Evolutionary conservation across 2,113 vertebrate species (phyloP).

Genomic region (Meles meles): DNA sequence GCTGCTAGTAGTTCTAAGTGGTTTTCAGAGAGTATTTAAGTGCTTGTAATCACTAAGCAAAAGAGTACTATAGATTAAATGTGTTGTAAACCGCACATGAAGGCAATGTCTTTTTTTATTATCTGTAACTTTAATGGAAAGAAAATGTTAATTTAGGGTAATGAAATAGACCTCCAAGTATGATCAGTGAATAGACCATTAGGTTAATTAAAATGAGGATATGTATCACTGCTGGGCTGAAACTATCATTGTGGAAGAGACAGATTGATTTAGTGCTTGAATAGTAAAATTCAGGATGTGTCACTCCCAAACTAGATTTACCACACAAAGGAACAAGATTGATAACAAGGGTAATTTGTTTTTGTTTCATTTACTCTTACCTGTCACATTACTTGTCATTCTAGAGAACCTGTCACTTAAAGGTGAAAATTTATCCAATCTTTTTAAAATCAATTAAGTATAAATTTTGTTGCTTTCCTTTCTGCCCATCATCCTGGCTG

Average conservation of each 20-base stretch:
- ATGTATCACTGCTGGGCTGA: constrained; percentile 54
- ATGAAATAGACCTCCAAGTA: constrained; percentile 64
- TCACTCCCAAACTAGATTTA: constrained; percentile 61
- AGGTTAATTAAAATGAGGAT: constrained; percentile 77
- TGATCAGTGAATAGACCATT: constrained; percentile 73
- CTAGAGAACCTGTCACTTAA: constrained; percentile 59
- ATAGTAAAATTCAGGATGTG: constrained; percentile 68
- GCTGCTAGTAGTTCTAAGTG: constrained; percentile 54
- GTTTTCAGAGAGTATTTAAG: constrained; percentile 63
- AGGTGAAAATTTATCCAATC: constrained; percentile 43
- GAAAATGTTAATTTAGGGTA: constrained; percentile 75
- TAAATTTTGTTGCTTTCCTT: constrained; percentile 60
- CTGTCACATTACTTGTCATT: constrained; percentile 59
- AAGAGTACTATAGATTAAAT: constrained; percentile 62
- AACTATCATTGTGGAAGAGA: constrained; percentile 59
- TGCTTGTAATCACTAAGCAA: constrained; percentile 61
- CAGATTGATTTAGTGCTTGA: constrained; percentile 73
- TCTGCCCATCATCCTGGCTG: constrained; percentile 11
- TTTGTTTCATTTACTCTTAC: constrained; percentile 70
- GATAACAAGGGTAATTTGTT: constrained; percentile 56
- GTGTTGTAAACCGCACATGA: constrained; percentile 61
- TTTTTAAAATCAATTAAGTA: constrained; percentile 58
- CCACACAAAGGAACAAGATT: constrained; percentile 31
- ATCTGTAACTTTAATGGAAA: constrained; percentile 74
- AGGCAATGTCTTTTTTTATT: constrained; percentile 67